A percentile compares a stretch with the other conserved stretches of the same genome.
These are phyloP conservation scores for Aplidium turbinatum DNA, from an alignment of 23 tunicate species.

Conservation along the genomic window DNA sequence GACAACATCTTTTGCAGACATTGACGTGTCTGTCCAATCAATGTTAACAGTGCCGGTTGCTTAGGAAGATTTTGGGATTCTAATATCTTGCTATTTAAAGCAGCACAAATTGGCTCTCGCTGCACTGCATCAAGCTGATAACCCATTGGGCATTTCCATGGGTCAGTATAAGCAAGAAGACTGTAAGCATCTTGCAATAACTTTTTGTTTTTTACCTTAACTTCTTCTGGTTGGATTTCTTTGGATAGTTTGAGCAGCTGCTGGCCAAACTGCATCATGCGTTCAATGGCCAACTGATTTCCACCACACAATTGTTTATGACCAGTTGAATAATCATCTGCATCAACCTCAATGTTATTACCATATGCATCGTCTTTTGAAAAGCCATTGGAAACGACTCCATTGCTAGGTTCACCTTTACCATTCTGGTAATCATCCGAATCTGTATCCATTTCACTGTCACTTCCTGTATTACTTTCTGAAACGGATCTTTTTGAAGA, in stretches of 20 bases:
- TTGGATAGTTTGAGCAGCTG: slow-evolving; percentile 44
- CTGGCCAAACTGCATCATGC: slow-evolving; percentile 83
- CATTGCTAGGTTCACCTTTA: slow-evolving; percentile 29
- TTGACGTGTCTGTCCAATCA: slow-evolving; percentile 66
- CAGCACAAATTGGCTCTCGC: slow-evolving; percentile 76
- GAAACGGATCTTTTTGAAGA: slow-evolving; percentile 8
- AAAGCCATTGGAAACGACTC: slow-evolving; percentile 36
- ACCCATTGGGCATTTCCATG: slow-evolving; percentile 83
- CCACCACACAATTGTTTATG: slow-evolving; percentile 72
- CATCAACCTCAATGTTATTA: not conserved
- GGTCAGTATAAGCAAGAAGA: slow-evolving; percentile 88
- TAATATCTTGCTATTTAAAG: slow-evolving; percentile 80
- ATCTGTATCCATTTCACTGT: slow-evolving; percentile 88
- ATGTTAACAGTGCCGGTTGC: slow-evolving; percentile 69
- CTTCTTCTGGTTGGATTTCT: slow-evolving; percentile 58
- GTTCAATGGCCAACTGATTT: slow-evolving; percentile 69
- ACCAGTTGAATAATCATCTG: not conserved
- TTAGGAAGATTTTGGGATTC: slow-evolving; percentile 84
- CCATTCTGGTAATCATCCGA: slow-evolving; percentile 36
- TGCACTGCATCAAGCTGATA: slow-evolving; percentile 78
- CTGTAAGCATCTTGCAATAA: slow-evolving; percentile 80
- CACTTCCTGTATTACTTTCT: slow-evolving; percentile 38
- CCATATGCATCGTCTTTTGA: not conserved
- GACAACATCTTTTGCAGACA: slow-evolving; percentile 77
- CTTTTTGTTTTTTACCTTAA: slow-evolving; percentile 55